Evolutionary conservation across 2,113 vertebrate species (phyloP).

Genomic region (Ciconia boyciana): DNA sequence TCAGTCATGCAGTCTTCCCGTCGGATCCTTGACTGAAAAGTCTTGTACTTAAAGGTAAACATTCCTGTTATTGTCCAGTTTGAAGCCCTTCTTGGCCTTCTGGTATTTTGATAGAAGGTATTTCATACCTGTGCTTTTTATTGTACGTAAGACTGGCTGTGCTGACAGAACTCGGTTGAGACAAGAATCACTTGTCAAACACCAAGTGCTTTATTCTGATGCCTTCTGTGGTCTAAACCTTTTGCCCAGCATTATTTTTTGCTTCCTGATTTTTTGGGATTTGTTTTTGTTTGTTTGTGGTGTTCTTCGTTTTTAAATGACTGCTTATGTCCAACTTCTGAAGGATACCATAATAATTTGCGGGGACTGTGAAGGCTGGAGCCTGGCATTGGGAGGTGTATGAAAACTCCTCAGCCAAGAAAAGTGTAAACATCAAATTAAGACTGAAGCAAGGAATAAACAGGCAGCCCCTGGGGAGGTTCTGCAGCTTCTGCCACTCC

Average conservation of each 20-base stretch:
- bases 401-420: background rate
- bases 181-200: background rate
- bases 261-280: background rate
- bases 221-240: background rate
- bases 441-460: background rate
- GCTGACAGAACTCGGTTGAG: background rate
- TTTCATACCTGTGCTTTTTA: background rate
- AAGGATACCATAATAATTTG: background rate
- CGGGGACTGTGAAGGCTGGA: background rate
- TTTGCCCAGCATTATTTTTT: background rate
- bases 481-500: background rate
- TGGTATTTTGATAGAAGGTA: background rate
- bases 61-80: accelerated
- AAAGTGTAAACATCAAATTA: background rate
- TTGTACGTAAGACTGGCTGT: background rate
- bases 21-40: slow-evolving; percentile 60
- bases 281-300: background rate
- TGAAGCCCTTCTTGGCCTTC: background rate
- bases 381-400: background rate
- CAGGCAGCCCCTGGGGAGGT: background rate
- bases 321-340: background rate
- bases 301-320: background rate
- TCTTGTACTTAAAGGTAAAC: background rate
- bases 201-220: background rate
- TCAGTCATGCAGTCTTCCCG: slow-evolving; percentile 44